phyloP scores from a whole-genome alignment of 1,140 invertebrate genomes.

The Rhagoletis pomonella region DNA sequence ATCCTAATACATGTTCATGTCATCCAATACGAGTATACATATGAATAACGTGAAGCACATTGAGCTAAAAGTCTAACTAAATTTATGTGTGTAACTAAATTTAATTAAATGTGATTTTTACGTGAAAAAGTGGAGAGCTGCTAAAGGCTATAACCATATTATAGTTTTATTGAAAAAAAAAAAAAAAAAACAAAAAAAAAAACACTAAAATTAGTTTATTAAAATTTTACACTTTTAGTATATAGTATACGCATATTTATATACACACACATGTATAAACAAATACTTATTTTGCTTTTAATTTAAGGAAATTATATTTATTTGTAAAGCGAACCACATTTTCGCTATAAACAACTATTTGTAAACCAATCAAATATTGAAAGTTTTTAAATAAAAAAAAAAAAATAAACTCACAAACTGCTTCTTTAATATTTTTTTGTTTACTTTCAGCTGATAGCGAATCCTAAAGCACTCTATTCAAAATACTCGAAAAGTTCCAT shows the following conservation, averaged over 20 bases:
- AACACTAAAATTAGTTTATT: slow-evolving; percentile 6
- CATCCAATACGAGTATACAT: too few species aligned
- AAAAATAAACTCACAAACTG: not conserved
- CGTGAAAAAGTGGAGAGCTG: not conserved
- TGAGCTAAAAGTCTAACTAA: slow-evolving; percentile 2
- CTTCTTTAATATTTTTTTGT: too few species aligned
- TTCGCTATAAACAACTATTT: not conserved
- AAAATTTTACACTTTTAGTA: slow-evolving; percentile 1
- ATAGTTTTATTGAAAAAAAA: not conserved
- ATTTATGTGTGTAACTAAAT: not conserved
- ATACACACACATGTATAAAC: not conserved
- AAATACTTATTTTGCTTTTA: not conserved
- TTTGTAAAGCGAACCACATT: not conserved
- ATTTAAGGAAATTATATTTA: not conserved
- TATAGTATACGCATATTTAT: not conserved
- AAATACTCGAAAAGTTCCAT: too few species aligned
- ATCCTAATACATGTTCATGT: too few species aligned
- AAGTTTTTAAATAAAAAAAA: slow-evolving; percentile 5
- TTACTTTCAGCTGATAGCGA: too few species aligned
- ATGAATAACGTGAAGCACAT: not conserved
- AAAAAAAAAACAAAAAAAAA: not conserved
- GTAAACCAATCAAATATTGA: not conserved
- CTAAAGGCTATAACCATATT: slow-evolving; percentile 26
- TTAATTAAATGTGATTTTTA: slow-evolving; percentile 36
- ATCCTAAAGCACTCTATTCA: too few species aligned